Percentiles rank a stretch among this genome's conserved stretches.
phyloP scores from a whole-genome alignment of 2,113 vertebrate species.

The Casuarius casuarius region DNA sequence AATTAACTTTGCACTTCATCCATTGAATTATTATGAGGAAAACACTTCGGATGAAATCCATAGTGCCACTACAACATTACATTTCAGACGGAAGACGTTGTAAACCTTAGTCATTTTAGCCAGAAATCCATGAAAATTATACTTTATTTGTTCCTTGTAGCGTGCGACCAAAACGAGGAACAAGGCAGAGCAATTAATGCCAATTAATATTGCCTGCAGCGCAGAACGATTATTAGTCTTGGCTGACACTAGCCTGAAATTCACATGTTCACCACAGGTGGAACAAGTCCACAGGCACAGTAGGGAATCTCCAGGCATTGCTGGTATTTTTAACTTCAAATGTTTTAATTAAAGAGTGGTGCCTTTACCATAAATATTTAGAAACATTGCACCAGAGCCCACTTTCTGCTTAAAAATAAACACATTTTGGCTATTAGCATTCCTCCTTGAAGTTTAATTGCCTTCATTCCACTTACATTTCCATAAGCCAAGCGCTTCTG shows the following conservation, averaged over 20 bases:
- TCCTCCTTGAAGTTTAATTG: not conserved
- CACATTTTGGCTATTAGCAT: not conserved
- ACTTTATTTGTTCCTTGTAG: not conserved
- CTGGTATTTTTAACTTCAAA: not conserved
- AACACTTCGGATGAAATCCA: not conserved
- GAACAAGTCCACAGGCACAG: not conserved
- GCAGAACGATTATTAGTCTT: not conserved
- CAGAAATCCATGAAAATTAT: not conserved
- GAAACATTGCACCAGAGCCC: not conserved
- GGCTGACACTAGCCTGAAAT: not conserved
- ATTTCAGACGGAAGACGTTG: not conserved
- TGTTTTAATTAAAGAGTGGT: not conserved
- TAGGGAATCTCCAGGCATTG: not conserved
- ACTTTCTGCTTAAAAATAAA: not conserved
- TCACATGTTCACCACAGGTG: not conserved
- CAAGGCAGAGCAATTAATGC: not conserved
- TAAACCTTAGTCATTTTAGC: not conserved
- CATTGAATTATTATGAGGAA: not conserved
- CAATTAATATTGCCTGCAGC: not conserved
- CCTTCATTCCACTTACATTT: not conserved
- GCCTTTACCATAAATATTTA: not conserved
- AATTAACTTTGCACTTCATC: not conserved
- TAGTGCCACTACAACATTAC: not conserved
- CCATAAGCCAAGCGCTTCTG: not conserved
- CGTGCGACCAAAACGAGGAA: not conserved